A percentile compares a stretch with the other conserved stretches of the same genome.
Conservation (phyloP, 2,113 vertebrate genomes). For the Calypte anna region DNA sequence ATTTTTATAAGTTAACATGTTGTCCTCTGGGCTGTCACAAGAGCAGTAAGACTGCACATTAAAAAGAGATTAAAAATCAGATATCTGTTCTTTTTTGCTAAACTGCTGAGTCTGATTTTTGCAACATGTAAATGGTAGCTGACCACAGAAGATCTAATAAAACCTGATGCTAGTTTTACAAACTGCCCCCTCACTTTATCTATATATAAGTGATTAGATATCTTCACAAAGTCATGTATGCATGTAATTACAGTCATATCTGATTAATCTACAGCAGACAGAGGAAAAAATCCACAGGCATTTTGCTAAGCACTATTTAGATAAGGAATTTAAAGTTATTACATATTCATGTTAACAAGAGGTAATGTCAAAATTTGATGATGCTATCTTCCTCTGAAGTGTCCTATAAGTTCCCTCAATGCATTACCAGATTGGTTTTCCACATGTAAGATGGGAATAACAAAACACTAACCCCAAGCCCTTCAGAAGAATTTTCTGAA, state of each 20-base stretch:
- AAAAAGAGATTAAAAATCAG: background rate
- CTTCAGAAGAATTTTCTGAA: background rate
- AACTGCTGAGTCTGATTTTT: constrained; percentile 26
- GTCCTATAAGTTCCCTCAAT: background rate
- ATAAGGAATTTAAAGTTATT: background rate
- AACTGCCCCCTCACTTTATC: background rate
- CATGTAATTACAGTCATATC: background rate
- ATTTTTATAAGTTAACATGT: background rate
- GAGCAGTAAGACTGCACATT: background rate
- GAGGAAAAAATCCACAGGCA: background rate
- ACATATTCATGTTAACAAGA: background rate
- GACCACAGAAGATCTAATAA: constrained; percentile 15
- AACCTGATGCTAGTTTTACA: constrained; percentile 13
- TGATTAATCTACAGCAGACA: background rate
- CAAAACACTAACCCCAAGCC: background rate
- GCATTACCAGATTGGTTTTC: background rate
- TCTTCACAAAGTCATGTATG: background rate
- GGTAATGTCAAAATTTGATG: background rate
- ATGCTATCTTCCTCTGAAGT: background rate
- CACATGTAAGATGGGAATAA: background rate
- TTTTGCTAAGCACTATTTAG: background rate
- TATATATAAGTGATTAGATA: constrained; percentile 1
- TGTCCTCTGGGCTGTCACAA: constrained; percentile 3
- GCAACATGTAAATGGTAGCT: constrained; percentile 9
- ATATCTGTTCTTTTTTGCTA: background rate